Conservation (phyloP, 2,113 vertebrate species). For the Spilogale gracilis region DNA sequence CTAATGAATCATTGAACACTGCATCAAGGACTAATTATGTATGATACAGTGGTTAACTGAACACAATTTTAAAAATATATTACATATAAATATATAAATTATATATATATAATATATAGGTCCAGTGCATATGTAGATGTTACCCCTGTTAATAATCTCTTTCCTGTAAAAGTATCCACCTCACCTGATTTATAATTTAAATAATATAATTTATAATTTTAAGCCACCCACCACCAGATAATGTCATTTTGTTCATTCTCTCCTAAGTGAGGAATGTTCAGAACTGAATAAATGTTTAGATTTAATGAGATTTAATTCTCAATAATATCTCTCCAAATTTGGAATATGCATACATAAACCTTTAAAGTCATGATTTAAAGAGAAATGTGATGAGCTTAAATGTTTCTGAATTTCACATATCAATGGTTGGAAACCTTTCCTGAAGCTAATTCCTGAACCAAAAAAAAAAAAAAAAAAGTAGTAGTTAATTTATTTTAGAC, state of each 20-base stretch:
- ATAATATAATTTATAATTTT: neutral
- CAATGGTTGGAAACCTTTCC: neutral
- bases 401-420: neutral
- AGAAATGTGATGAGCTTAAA: neutral
- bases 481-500: neutral
- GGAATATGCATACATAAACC: neutral
- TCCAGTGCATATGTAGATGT: neutral
- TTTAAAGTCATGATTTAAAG: neutral
- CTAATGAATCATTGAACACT: too few species aligned
- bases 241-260: neutral
- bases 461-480: neutral
- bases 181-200: neutral
- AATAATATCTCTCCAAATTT: neutral
- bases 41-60: too few species aligned
- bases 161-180: rapidly evolving
- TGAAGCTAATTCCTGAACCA: neutral
- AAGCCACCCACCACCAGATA: neutral
- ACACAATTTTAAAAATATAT: too few species aligned
- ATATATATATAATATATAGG: neutral
- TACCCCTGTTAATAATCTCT: neutral
- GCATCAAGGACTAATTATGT: too few species aligned
- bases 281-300: neutral
- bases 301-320: neutral
- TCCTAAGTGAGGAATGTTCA: neutral
- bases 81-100: too few species aligned